phyloP scores from a whole-genome alignment of 2,113 vertebrate genomes.

The Lasiurus cinereus region DNA sequence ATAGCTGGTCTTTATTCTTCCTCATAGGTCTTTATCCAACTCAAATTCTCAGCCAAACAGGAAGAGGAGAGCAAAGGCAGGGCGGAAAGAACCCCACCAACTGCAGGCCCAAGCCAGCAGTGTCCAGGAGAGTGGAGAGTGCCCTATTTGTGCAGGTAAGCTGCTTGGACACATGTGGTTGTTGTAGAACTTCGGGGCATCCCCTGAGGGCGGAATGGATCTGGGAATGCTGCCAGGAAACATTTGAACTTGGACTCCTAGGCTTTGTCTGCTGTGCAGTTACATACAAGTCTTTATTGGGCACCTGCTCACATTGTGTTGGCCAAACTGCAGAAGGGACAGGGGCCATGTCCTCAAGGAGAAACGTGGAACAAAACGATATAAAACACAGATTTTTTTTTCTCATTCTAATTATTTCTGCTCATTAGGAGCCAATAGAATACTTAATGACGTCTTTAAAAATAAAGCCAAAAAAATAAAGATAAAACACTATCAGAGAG shows the following conservation, averaged over 20 bases:
- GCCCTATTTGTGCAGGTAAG: constrained; percentile 88
- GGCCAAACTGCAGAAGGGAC: background rate
- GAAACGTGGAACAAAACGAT: background rate
- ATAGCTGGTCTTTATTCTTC: constrained; percentile 12
- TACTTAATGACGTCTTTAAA: background rate
- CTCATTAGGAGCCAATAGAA: background rate
- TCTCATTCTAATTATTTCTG: background rate
- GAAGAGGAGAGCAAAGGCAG: background rate
- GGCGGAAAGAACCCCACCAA: fast-evolving
- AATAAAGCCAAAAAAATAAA: background rate
- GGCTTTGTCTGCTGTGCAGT: background rate
- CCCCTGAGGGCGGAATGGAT: background rate
- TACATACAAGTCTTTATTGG: background rate
- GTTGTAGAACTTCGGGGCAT: background rate
- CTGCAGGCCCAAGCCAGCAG: background rate
- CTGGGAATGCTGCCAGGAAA: background rate
- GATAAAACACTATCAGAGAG: background rate
- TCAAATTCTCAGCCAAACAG: background rate
- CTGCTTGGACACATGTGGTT: background rate
- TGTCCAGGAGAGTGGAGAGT: constrained; percentile 57
- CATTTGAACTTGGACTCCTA: background rate
- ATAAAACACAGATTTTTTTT: background rate
- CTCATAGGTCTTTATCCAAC: constrained; percentile 23
- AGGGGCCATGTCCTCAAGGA: background rate
- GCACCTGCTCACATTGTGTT: background rate